phyloP scores from a whole-genome alignment of 2,113 vertebrate species.

The Pollachius pollachius region DNA sequence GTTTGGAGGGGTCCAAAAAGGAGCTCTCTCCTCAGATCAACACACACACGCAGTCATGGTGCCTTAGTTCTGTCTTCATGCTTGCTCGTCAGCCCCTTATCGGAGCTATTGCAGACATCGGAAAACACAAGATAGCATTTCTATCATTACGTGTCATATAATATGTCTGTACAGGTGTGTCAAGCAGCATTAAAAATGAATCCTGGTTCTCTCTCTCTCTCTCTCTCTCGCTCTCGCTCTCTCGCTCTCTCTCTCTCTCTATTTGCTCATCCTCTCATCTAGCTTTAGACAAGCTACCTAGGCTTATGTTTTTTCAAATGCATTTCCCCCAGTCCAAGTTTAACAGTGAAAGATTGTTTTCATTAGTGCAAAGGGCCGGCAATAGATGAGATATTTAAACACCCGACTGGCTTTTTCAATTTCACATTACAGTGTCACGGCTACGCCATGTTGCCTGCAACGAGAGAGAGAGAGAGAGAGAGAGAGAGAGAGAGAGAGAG shows the following conservation, averaged over 20 bases:
- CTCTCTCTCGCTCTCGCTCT: slow-evolving; percentile 26
- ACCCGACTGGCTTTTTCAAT: slow-evolving; percentile 73
- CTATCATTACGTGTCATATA: neutral
- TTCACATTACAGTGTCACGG: slow-evolving; percentile 59
- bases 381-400: slow-evolving; percentile 73
- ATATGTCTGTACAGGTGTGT: neutral
- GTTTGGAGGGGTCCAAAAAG: too few relatives aligned
- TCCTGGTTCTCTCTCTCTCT: neutral
- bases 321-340: slow-evolving; percentile 58
- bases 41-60: slow-evolving; percentile 15
- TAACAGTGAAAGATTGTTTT: slow-evolving; percentile 73
- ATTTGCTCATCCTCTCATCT: neutral
- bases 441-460: slow-evolving; percentile 20
- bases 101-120: too few relatives aligned
- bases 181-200: too few relatives aligned
- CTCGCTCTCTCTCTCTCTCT: slow-evolving; percentile 23
- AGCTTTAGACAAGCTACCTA: slow-evolving; percentile 58
- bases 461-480: slow-evolving; percentile 5
- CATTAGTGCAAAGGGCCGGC: slow-evolving; percentile 58
- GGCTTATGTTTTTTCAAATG: slow-evolving; percentile 68
- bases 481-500: neutral
- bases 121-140: too few relatives aligned
- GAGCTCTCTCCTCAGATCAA: slow-evolving; percentile 8
- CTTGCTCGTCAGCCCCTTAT: too few relatives aligned
- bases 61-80: too few relatives aligned